Conservation (phyloP, 2,888 invertebrate genomes). For the Ophion costatus region DNA sequence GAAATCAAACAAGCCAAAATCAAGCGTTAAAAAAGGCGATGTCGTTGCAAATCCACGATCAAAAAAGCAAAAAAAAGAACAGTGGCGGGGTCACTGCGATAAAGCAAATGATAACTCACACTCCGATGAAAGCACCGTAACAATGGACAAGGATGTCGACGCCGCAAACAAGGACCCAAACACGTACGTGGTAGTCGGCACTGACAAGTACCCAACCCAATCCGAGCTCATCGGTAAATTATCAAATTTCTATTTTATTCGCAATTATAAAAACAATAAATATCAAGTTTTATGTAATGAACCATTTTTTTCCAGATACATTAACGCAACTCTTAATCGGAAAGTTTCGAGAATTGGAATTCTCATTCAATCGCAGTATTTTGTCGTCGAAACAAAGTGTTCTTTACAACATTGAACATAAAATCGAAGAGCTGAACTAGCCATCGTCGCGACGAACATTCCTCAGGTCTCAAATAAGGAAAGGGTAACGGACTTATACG, state of each 20-base stretch:
- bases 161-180: not conserved
- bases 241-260: conserved; percentile 4
- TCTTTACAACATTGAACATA: conserved; percentile 37
- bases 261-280: too few relatives aligned
- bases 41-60: not conserved
- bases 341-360: conserved; percentile 13
- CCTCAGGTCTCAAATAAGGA: not conserved
- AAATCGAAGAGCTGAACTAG: conserved; percentile 37
- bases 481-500: not conserved
- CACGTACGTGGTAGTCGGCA: too few relatives aligned
- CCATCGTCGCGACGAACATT: conserved; percentile 22
- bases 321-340: conserved; percentile 2
- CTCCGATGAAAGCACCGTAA: not conserved
- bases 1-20: too few relatives aligned
- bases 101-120: not conserved
- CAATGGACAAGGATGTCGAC: not conserved
- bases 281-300: too few relatives aligned
- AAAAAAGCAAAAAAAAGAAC: conserved; percentile 3
- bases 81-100: not conserved
- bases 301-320: not conserved
- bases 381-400: conserved; percentile 25
- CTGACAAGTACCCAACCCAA: not conserved
- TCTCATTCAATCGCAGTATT: not conserved
- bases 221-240: not conserved
- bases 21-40: not conserved